Conservation (phyloP, 1,140 invertebrate species). For the Chionoecetes opilio region DNA sequence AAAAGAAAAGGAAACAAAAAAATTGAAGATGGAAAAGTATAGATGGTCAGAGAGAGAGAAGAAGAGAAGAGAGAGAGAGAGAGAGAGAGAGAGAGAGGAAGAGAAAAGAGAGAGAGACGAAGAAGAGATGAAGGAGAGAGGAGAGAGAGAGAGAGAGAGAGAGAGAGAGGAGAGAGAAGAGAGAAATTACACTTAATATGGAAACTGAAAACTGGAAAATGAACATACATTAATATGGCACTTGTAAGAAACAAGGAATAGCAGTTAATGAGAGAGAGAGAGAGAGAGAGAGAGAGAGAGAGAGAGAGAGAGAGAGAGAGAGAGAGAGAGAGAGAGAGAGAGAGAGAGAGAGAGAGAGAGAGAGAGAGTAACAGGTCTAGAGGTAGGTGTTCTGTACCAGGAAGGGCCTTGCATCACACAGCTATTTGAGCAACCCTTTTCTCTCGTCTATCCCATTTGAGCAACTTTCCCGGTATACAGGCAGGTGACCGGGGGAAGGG, state of each 20-base stretch:
- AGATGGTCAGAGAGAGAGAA: too few species aligned
- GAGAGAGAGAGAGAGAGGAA: neutral
- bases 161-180: neutral
- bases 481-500: neutral
- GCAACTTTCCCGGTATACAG: neutral
- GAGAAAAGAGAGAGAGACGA: neutral
- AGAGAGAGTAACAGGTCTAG: neutral
- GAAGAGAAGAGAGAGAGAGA: neutral
- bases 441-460: neutral
- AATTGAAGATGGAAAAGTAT: too few species aligned
- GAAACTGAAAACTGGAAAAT: neutral
- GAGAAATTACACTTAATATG: neutral
- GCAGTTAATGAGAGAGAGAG: neutral
- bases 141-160: neutral
- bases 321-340: too few species aligned
- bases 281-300: slow-evolving; percentile 40
- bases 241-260: neutral
- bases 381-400: neutral
- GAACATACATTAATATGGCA: too few species aligned
- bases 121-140: neutral
- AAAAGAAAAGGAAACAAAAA: neutral
- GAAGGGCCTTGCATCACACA: neutral
- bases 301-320: slow-evolving; percentile 1
- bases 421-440: neutral
- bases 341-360: neutral